Conservation (phyloP, 2,113 vertebrate genomes). For the Petroica traversi region DNA sequence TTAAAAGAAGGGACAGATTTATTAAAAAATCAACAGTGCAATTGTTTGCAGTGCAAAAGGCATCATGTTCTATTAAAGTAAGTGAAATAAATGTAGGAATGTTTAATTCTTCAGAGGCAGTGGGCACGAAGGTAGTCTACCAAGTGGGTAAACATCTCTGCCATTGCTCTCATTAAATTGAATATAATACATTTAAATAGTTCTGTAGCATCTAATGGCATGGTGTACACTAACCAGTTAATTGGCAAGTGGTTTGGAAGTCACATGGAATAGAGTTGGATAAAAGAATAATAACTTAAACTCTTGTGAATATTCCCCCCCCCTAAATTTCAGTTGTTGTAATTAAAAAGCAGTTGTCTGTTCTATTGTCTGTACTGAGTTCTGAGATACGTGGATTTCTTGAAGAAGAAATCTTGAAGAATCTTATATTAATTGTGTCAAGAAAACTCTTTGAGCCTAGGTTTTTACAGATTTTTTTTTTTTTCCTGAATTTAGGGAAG, state of each 20-base stretch:
- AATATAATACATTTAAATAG: not conserved
- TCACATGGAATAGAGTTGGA: not conserved
- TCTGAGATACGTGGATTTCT: constrained; percentile 13
- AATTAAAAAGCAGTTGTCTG: not conserved
- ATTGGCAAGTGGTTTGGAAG: constrained; percentile 18
- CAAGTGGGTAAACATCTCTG: not conserved
- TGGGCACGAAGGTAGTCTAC: not conserved
- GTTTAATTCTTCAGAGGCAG: not conserved
- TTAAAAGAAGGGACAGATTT: not conserved
- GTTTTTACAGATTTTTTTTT: not conserved
- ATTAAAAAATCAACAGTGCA: not conserved
- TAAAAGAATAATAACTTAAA: not conserved
- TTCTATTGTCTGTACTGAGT: constrained; percentile 13
- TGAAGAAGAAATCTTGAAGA: not conserved
- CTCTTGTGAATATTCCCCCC: not conserved
- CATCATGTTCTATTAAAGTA: not conserved
- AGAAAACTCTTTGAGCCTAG: not conserved
- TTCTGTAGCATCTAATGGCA: not conserved
- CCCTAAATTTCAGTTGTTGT: not conserved
- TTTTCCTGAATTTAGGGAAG: not conserved
- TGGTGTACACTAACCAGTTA: not conserved
- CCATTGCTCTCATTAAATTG: not conserved
- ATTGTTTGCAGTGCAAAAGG: not conserved
- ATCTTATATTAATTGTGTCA: not conserved
- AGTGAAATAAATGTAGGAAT: not conserved